Conservation (phyloP, 2,797 vertebrate species). For the Mustela erminea region DNA sequence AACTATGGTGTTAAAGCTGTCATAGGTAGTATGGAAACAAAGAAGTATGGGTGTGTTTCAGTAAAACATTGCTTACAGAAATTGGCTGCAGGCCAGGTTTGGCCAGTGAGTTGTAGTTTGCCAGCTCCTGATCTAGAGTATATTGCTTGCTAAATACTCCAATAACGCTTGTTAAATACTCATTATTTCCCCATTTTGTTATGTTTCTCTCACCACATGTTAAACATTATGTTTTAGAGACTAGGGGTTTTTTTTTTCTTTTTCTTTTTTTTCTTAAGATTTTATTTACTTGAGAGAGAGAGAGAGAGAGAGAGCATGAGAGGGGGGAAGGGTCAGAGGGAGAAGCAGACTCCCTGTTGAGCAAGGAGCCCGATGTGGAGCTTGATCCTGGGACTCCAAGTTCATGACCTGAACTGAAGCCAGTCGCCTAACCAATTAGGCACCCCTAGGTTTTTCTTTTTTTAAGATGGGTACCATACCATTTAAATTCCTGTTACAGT, state of each 20-base stretch:
- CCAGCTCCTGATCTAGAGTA: background rate
- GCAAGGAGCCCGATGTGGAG: too few relatives aligned
- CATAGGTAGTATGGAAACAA: background rate
- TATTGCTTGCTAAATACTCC: background rate
- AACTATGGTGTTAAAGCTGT: background rate
- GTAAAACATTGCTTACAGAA: background rate
- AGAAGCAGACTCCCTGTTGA: too few relatives aligned
- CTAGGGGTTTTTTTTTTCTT: background rate
- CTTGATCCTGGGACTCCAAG: too few relatives aligned
- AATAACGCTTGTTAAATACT: background rate
- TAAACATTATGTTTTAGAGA: background rate
- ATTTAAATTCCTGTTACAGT: background rate
- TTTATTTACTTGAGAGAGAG: too few relatives aligned
- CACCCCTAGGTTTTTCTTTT: background rate
- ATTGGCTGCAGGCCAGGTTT: background rate
- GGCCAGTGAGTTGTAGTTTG: background rate
- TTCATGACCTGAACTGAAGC: too few relatives aligned
- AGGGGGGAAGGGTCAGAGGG: too few relatives aligned
- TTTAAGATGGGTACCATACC: background rate
- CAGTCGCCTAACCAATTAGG: too few relatives aligned
- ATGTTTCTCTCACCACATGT: background rate
- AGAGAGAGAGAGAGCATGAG: too few relatives aligned
- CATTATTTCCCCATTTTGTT: background rate
- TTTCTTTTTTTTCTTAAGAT: background rate
- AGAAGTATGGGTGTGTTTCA: background rate